Evolutionary conservation across 2,797 vertebrate genomes (phyloP).

Genomic region (Eulemur rubriventer): DNA sequence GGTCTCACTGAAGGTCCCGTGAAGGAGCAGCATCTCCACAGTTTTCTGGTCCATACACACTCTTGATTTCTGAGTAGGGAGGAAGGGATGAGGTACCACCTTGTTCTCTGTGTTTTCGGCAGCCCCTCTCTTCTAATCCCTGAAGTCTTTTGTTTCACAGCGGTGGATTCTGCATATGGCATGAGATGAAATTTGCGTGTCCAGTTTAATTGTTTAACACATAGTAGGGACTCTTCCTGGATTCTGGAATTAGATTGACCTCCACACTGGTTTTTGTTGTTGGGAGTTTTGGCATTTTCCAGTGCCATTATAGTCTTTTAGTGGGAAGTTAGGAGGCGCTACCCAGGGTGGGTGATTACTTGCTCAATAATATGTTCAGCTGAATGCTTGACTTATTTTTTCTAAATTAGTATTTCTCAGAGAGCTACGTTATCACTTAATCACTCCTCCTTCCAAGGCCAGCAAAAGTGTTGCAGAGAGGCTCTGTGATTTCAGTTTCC

Average conservation of each 20-base stretch:
- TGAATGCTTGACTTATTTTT: constrained; percentile 19
- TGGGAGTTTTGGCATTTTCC: not conserved
- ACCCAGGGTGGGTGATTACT: not conserved
- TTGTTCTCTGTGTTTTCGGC: not conserved
- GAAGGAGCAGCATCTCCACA: not conserved
- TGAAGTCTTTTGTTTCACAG: not conserved
- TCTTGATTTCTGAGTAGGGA: not conserved
- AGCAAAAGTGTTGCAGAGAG: not conserved
- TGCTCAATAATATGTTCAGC: not conserved
- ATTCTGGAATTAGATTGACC: not conserved
- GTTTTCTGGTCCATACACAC: not conserved
- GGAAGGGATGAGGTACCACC: not conserved
- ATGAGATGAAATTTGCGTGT: not conserved
- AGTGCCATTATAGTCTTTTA: not conserved
- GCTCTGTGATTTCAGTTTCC: not conserved
- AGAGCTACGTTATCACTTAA: not conserved
- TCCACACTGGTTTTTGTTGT: not conserved
- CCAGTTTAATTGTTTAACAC: not conserved
- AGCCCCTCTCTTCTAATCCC: not conserved
- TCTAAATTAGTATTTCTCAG: constrained; percentile 21
- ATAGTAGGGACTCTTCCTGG: not conserved
- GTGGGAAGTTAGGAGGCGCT: not conserved
- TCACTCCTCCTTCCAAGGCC: not conserved
- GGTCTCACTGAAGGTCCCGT: accelerated
- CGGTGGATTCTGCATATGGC: not conserved